These are phyloP conservation scores for Drosophila bifasciata DNA, from an alignment of 1,140 invertebrate genomes.

Conservation along the genomic window DNA sequence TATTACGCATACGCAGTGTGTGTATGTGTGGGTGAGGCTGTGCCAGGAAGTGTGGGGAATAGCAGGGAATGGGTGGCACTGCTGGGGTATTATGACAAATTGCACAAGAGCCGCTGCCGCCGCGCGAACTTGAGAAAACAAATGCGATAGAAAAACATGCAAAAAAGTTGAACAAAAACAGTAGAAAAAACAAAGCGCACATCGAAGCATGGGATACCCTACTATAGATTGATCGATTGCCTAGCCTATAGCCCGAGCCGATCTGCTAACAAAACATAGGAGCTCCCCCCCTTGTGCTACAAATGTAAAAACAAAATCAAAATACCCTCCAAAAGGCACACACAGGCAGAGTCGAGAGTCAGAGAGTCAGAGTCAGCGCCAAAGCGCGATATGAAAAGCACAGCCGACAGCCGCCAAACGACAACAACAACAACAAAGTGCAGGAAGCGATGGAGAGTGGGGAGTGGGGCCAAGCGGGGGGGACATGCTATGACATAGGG, in stretches of 20 bases:
- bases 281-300: no score
- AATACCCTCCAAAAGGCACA: slow-evolving; percentile 24
- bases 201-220: no score
- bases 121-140: slow-evolving; percentile 78
- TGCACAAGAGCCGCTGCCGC: slow-evolving; percentile 61
- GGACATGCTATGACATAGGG: background rate
- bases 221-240: no score
- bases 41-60: background rate
- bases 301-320: slow-evolving; percentile 20
- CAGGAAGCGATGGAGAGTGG: slow-evolving; percentile 57
- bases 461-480: background rate
- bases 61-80: background rate
- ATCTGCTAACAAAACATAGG: no score
- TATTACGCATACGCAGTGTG: slow-evolving; percentile 69
- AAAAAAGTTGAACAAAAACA: slow-evolving; percentile 34
- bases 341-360: slow-evolving; percentile 21
- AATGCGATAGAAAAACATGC: slow-evolving; percentile 80
- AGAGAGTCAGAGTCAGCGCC: no score
- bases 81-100: slow-evolving; percentile 58
- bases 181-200: slow-evolving; percentile 3
- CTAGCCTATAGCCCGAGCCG: no score
- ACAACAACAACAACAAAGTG: slow-evolving; percentile 49
- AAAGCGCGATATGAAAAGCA: slow-evolving; percentile 58
- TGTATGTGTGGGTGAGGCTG: background rate
- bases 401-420: slow-evolving; percentile 10